A percentile compares a stretch with the other conserved stretches of the same genome.
Conservation (phyloP, 2,113 vertebrate genomes). For the Sylvia atricapilla region DNA sequence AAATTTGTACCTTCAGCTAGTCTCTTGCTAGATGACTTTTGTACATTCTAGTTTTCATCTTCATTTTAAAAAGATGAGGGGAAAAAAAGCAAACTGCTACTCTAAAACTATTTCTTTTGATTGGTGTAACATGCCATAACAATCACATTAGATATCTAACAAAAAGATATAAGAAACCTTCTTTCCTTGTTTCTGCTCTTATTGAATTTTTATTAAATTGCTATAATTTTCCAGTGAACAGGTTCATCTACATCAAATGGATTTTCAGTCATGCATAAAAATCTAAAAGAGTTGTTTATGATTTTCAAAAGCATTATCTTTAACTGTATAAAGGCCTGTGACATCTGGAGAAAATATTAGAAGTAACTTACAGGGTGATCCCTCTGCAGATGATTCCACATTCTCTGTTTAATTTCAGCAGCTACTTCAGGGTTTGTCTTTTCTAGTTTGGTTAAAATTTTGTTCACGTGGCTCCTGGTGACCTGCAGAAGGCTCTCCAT, state of each 20-base stretch:
- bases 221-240: conserved; percentile 79
- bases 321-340: conserved; percentile 51
- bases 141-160: conserved; percentile 70
- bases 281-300: conserved; percentile 67
- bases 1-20: conserved; percentile 67
- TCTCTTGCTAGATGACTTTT: conserved; percentile 68
- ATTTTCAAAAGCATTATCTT: conserved; percentile 63
- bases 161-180: conserved; percentile 70
- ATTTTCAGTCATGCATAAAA: conserved; percentile 76
- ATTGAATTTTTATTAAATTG: conserved; percentile 76
- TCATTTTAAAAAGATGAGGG: conserved; percentile 70
- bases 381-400: conserved; percentile 76
- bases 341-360: conserved; percentile 51
- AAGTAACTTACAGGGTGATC: conserved; percentile 87
- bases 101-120: conserved; percentile 72
- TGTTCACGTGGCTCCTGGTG: conserved; percentile 79
- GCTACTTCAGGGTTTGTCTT: conserved; percentile 73
- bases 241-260: conserved; percentile 73
- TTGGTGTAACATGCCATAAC: conserved; percentile 69
- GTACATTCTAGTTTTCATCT: conserved; percentile 67
- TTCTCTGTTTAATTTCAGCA: conserved; percentile 73
- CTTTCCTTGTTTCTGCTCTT: conserved; percentile 70
- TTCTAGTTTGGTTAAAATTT: conserved; percentile 73
- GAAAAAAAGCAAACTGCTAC: conserved; percentile 61
- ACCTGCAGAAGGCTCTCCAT: conserved; percentile 86